Percentiles rank a stretch among this genome's conserved stretches.
Conservation (phyloP, 2,113 vertebrate genomes). For the Lampris megalopsis region DNA sequence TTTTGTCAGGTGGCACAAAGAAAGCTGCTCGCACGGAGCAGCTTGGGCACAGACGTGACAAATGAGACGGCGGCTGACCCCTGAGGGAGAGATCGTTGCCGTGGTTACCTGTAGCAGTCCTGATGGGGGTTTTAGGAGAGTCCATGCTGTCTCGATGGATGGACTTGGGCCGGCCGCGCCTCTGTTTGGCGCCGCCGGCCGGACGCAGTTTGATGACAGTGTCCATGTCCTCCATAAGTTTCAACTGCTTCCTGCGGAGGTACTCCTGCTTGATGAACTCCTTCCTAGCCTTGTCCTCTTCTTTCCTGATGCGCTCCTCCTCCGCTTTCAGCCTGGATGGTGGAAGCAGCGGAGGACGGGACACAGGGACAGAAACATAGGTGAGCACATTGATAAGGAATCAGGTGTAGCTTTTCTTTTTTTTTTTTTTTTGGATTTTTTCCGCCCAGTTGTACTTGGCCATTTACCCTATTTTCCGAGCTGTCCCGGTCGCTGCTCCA, state of each 20-base stretch:
- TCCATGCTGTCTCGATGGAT: constrained; percentile 92
- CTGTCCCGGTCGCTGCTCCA: too few species aligned
- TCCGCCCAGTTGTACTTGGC: too few species aligned
- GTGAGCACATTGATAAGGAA: background rate
- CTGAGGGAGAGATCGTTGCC: background rate
- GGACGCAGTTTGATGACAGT: constrained; percentile 90
- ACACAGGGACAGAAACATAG: background rate
- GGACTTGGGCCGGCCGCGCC: constrained; percentile 93
- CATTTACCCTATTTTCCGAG: too few species aligned
- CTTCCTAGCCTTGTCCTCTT: constrained; percentile 91
- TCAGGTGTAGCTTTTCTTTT: background rate
- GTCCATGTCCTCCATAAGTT: constrained; percentile 98
- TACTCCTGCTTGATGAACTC: constrained; percentile 98
- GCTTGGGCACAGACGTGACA: constrained; percentile 75
- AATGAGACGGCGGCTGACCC: constrained; percentile 17
- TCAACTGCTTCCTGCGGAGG: constrained; percentile 95
- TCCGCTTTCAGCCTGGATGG: constrained; percentile 91
- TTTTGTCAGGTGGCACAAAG: constrained; percentile 64
- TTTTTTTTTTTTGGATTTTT: too few species aligned
- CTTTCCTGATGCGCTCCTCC: constrained; percentile 94
- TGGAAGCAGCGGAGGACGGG: background rate
- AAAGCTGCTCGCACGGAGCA: constrained; percentile 63
- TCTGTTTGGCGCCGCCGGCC: constrained; percentile 81
- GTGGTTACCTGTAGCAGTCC: constrained; percentile 92
- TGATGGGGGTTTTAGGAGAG: constrained; percentile 91